A percentile compares a stretch with the other conserved stretches of the same genome.
Conservation (phyloP, 2,888 invertebrate genomes). For the Pristionchus japonicus region DNA sequence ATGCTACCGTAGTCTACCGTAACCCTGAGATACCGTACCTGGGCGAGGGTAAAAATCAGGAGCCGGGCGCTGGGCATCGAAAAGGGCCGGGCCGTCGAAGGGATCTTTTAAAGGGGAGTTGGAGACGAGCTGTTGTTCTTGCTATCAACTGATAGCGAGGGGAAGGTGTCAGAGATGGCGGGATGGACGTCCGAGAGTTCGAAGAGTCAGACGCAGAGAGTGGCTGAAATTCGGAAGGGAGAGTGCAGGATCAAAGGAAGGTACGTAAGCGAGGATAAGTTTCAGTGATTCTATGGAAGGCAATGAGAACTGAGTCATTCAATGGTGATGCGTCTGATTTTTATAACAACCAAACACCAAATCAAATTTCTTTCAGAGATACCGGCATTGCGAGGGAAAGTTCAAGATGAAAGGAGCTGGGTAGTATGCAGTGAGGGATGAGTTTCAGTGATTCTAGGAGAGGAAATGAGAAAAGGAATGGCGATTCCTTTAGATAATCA, state of each 20-base stretch:
- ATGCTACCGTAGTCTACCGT: neutral
- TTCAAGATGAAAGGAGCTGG: neutral
- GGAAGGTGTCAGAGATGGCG: neutral
- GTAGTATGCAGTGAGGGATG: neutral
- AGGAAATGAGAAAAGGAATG: neutral
- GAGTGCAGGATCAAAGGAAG: neutral
- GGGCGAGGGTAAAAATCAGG: neutral
- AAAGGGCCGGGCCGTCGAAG: neutral
- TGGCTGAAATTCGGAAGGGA: neutral
- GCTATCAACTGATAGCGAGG: neutral
- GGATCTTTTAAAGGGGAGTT: neutral
- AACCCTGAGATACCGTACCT: neutral
- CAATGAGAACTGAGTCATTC: neutral
- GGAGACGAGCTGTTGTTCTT: conserved; percentile 13
- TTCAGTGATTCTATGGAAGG: neutral
- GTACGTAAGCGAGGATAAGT: neutral
- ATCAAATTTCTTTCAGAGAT: too few species aligned
- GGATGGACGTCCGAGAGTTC: neutral
- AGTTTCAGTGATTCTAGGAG: neutral
- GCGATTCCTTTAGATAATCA: too few species aligned
- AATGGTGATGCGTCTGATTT: too few species aligned
- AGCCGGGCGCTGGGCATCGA: neutral
- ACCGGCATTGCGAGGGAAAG: neutral
- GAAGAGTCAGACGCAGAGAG: too few species aligned
- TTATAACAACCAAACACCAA: too few species aligned